phyloP scores from a whole-genome alignment of 2,797 vertebrate genomes.

The Chelmon rostratus region DNA sequence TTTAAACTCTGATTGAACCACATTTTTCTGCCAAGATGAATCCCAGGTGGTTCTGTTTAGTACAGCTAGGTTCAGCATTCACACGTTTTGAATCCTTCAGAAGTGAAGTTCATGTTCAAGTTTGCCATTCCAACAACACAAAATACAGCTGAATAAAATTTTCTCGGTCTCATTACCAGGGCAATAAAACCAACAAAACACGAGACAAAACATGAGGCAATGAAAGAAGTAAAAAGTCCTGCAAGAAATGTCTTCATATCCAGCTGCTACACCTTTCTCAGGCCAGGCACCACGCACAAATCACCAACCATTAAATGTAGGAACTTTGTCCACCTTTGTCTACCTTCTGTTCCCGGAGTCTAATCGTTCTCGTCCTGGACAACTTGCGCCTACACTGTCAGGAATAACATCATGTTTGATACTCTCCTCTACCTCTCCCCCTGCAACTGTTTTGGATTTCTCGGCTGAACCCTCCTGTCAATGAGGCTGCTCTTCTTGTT shows the following conservation, averaged over 20 bases:
- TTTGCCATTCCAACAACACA: neutral
- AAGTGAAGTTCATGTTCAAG: slow-evolving; percentile 1
- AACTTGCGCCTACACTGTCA: neutral
- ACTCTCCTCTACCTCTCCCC: neutral
- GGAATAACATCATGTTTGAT: slow-evolving; percentile 14
- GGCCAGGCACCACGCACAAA: neutral
- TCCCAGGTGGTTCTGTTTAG: neutral
- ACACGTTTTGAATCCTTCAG: neutral
- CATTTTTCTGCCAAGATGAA: neutral
- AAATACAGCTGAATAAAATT: neutral
- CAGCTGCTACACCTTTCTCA: neutral
- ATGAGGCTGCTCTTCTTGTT: neutral
- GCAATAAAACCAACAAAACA: neutral
- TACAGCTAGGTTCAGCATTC: neutral
- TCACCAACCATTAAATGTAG: neutral
- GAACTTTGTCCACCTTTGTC: neutral
- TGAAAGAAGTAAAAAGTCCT: neutral
- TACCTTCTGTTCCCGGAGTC: slow-evolving; percentile 2
- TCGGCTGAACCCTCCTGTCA: neutral
- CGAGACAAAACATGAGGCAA: neutral
- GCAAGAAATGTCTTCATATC: neutral
- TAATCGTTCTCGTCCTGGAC: neutral
- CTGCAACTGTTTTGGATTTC: slow-evolving; percentile 2
- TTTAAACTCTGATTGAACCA: neutral
- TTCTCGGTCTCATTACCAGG: neutral